A percentile compares a stretch with the other conserved stretches of the same genome.
phyloP scores from a whole-genome alignment of 1,140 invertebrate species.

The Anagrus nilaparvatae region DNA sequence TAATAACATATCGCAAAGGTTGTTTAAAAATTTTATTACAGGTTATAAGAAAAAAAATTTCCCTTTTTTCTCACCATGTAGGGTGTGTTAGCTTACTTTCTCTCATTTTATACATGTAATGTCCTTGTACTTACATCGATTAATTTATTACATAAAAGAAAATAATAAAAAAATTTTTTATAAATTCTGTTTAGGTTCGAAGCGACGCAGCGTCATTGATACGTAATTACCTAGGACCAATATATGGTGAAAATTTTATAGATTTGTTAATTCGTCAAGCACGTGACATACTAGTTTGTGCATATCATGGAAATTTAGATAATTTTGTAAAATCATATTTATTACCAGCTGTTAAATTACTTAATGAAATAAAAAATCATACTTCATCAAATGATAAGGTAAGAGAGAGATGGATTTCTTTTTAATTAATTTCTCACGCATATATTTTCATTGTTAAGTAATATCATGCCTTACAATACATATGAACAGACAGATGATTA shows the following conservation, averaged over 20 bases:
- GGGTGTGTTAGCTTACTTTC: too few species aligned
- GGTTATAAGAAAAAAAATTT: too few species aligned
- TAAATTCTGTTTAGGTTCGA: conserved; percentile 36
- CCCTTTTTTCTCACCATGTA: too few species aligned
- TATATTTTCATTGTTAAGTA: conserved; percentile 4
- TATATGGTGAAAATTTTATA: conserved; percentile 48
- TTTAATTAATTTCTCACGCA: conserved; percentile 5
- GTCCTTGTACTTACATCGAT: too few species aligned
- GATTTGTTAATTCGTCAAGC: conserved; percentile 54
- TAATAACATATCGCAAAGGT: too few species aligned
- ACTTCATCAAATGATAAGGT: conserved; percentile 37
- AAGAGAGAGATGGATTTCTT: too few species aligned
- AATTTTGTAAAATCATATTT: conserved; percentile 54
- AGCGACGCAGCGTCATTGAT: conserved; percentile 48
- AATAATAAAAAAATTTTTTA: conserved; percentile 5
- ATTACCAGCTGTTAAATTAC: conserved; percentile 48
- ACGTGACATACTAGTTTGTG: conserved; percentile 53
- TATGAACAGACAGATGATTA: conserved; percentile 10
- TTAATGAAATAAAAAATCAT: conserved; percentile 37
- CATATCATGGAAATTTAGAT: conserved; percentile 51
- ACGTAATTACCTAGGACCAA: conserved; percentile 49
- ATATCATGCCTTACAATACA: conserved; percentile 4
- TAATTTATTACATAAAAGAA: too few species aligned
- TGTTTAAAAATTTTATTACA: too few species aligned
- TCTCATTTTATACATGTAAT: too few species aligned